Evolutionary conservation across 2,797 vertebrate genomes (phyloP), one percentile per base, ranked within the genome.

Genomic region (Orestias chungarensis): DNA sequence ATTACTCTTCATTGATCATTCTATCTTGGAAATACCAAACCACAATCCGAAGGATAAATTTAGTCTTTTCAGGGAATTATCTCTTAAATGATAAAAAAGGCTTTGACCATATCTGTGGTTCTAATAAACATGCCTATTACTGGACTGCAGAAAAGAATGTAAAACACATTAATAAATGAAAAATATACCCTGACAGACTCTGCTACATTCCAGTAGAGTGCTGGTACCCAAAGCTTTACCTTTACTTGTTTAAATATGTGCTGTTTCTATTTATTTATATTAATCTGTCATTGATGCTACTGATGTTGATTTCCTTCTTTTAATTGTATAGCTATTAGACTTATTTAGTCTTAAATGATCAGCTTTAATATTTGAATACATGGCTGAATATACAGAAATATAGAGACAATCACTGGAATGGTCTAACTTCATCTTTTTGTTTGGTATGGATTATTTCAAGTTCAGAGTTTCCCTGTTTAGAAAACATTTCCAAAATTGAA

Each of bases 261-360:
- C 38, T 9, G 38, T 38, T 38, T 38, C 38, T 9, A 4, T 4
- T 38, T 38, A 38, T 38, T 38, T 38, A 4, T 9, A 38, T 38
- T 38, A 38, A 38, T 38, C 38, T 38, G 9, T 38, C 38, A 4
- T 38, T 38, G 33, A n/a, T 15, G 25, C 2, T 27, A n/a, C n/a
- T n/a, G n/a, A n/a, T n/a, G n/a, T n/a, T n/a, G n/a, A n/a, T n/a
- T n/a, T n/a, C n/a, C n/a, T n/a, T n/a, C n/a, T n/a, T n/a, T n/a
- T n/a, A n/a, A n/a, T n/a, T n/a, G n/a, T n/a, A n/a, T n/a, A n/a
- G n/a, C n/a, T n/a, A n/a, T n/a, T n/a, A n/a, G n/a, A n/a, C n/a
- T n/a, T n/a, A n/a, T 87, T 76, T 40, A 17, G 33, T 76, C 64
- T 75, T 81, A 8, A 27, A 12, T 38, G 4, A 38, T 38, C 38